These are phyloP conservation scores for Hyla sarda DNA, from an alignment of 2,113 vertebrate genomes.

Conservation along the genomic window DNA sequence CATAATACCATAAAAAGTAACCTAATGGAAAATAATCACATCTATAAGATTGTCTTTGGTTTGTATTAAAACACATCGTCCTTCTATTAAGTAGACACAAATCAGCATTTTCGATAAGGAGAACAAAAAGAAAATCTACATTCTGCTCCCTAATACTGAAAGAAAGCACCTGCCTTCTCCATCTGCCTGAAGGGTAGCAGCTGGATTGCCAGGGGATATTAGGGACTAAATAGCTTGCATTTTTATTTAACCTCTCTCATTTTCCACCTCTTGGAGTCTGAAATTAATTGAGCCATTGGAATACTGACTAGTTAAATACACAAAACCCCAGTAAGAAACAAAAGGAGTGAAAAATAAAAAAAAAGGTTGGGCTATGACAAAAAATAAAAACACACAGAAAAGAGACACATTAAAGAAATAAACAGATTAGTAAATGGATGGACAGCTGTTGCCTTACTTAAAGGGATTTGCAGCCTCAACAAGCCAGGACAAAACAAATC, in stretches of 20 bases:
- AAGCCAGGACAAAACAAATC: conserved; percentile 24
- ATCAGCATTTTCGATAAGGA: conserved; percentile 25
- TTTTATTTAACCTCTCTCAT: conserved; percentile 22
- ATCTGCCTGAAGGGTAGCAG: conserved; percentile 44
- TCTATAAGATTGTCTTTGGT: not conserved
- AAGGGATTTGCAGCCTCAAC: conserved; percentile 45
- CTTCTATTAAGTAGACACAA: conserved; percentile 11
- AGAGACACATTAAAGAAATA: not conserved
- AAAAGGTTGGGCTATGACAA: not conserved
- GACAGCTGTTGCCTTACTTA: conserved; percentile 31
- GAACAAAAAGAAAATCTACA: conserved; percentile 13
- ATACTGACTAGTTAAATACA: not conserved
- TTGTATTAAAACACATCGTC: not conserved
- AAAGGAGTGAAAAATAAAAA: not conserved
- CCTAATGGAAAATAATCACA: too few relatives aligned
- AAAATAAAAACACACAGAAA: not conserved
- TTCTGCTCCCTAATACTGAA: not conserved
- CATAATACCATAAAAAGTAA: too few relatives aligned
- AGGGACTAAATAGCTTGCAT: conserved; percentile 8
- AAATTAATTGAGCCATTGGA: not conserved
- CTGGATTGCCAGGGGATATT: conserved; percentile 41
- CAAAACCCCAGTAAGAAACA: not conserved
- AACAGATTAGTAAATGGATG: conserved; percentile 24
- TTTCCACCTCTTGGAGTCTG: not conserved
- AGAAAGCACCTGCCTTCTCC: conserved; percentile 36